Evolutionary conservation across 2,888 invertebrate species (phyloP), one percentile per base, ranked within the genome.

Genomic region (Aphelenchoides bicaudatus): DNA sequence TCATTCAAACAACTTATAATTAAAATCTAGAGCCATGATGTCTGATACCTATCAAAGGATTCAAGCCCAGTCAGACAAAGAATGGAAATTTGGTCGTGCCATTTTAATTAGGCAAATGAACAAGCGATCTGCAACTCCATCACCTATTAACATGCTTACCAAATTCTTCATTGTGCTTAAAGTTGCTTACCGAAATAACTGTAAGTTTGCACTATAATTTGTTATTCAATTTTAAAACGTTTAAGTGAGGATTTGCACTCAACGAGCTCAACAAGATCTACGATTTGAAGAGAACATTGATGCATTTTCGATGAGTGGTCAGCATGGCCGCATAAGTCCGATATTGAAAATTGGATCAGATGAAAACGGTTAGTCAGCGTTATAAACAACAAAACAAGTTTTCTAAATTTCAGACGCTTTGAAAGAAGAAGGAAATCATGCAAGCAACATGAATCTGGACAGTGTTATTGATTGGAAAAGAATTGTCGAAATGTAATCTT

Each of bases 11-110:
- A n/a, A n/a, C n/a, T n/a, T n/a, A n/a, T n/a, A n/a, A n/a, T n/a
- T n/a, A n/a, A n/a, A n/a, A n/a, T n/a, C n/a, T n/a, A n/a, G n/a
- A 86, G 96, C 96, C 85, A 94, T 96, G 94, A 94, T 96, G 94
- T 94, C 96, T 93, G 94, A 96, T 86, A 96, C 96, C 79, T 96
- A 98, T 84, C 94, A 96, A 83, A 87, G 77, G 5, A 78, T 78
- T 62, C 90, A 98, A 87, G 94, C 94, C 34, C 94, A 96, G 86
- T 96, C 96, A 46, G 98, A 98, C 83, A 94, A 92, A 75, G 98
- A 99, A 82, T 98, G 98, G 98, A 98, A 98, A 83, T 99, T 93
- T 80, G 96, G 98, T 28, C 83, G 98, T 78, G 96, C 96, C 55
- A 98, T 98, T 82, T 85, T 98, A 79, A 93, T 98, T 80, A 85